A percentile compares a stretch with the other conserved stretches of the same genome.
These are phyloP conservation scores for Ferdinandea cuprea DNA, from an alignment of 2,888 invertebrate species.

Conservation along the genomic window DNA sequence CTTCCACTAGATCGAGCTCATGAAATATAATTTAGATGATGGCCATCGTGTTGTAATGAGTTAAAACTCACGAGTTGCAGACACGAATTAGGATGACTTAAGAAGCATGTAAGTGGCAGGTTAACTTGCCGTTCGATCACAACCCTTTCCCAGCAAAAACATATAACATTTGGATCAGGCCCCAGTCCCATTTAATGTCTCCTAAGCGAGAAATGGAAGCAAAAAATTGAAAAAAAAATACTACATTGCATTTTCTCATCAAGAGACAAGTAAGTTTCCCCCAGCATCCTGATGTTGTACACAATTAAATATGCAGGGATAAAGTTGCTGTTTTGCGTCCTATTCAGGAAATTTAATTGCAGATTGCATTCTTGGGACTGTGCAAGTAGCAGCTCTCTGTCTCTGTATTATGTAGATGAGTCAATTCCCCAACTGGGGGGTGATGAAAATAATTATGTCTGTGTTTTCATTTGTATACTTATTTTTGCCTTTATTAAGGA, in stretches of 20 bases:
- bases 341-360: constrained; percentile 35
- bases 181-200: too few relatives aligned
- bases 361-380: constrained; percentile 10
- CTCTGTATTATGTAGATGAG: constrained; percentile 1
- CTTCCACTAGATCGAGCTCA: too few relatives aligned
- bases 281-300: constrained; percentile 30
- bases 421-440: constrained; percentile 19
- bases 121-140: too few relatives aligned
- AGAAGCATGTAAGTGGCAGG: too few relatives aligned
- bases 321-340: background rate
- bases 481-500: constrained; percentile 13
- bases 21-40: too few relatives aligned
- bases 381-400: constrained; percentile 1
- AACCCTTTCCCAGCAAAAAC: too few relatives aligned
- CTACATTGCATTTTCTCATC: background rate
- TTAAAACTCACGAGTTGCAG: too few relatives aligned
- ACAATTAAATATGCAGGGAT: constrained; percentile 16
- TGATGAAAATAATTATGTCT: constrained; percentile 23
- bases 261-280: constrained; percentile 12
- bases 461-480: constrained; percentile 9
- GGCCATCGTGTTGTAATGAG: too few relatives aligned
- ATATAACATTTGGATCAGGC: too few relatives aligned
- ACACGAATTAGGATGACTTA: too few relatives aligned
- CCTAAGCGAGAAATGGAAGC: too few relatives aligned
- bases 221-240: too few relatives aligned